Percentiles rank a stretch among this genome's conserved stretches.
Evolutionary conservation across 2,888 invertebrate genomes (phyloP).

Genomic region (Osmoderma eremita): DNA sequence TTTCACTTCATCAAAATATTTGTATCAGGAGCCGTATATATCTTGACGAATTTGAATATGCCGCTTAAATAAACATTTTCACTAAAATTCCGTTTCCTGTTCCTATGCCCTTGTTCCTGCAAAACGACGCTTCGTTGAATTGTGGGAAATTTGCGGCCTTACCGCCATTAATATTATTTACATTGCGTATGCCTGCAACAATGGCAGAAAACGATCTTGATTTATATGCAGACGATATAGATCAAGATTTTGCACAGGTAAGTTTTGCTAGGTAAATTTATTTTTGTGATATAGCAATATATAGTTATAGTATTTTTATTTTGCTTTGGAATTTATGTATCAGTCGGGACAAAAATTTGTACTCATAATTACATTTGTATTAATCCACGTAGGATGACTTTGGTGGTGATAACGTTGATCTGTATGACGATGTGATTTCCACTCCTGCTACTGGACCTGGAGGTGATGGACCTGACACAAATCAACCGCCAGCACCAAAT

Average conservation of each 20-base stretch:
- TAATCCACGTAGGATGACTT: slow-evolving; percentile 75
- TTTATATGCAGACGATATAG: slow-evolving; percentile 96
- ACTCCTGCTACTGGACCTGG: slow-evolving; percentile 72
- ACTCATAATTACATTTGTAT: background rate
- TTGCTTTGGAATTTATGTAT: background rate
- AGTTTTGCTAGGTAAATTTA: slow-evolving; percentile 30
- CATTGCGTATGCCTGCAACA: slow-evolving; percentile 51
- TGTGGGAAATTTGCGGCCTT: slow-evolving; percentile 8
- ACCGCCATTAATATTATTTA: slow-evolving; percentile 29
- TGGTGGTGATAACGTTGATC: slow-evolving; percentile 88
- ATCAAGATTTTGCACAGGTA: slow-evolving; percentile 90
- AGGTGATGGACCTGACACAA: slow-evolving; percentile 62
- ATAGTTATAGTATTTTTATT: slow-evolving; percentile 3
- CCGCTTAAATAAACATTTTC: too few species aligned
- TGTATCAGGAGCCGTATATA: too few species aligned
- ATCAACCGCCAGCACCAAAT: slow-evolving; percentile 67
- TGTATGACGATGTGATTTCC: slow-evolving; percentile 95
- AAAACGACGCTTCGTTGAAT: slow-evolving; percentile 19
- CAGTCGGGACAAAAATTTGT: background rate
- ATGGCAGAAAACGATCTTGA: slow-evolving; percentile 98
- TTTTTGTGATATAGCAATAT: background rate
- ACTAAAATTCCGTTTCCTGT: background rate
- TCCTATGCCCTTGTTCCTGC: background rate
- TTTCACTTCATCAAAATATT: too few species aligned
- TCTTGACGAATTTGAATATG: too few species aligned